Conservation (phyloP, 1,140 invertebrate species). For the Drosophila bifasciata region DNA sequence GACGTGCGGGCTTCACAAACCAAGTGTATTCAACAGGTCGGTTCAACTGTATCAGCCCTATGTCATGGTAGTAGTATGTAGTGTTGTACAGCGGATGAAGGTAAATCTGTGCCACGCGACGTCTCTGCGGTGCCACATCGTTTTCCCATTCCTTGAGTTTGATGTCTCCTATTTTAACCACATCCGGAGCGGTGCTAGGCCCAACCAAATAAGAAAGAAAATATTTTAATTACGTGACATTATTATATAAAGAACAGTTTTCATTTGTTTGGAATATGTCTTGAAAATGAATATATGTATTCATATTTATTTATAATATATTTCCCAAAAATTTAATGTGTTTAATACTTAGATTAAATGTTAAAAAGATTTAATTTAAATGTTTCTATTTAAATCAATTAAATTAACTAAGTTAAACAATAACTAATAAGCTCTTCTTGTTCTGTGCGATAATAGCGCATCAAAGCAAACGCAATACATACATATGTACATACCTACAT, state of each 20-base stretch:
- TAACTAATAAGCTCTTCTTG: neutral
- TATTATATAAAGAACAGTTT: too few species aligned
- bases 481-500: too few species aligned
- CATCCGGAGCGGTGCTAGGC: slow-evolving; percentile 41
- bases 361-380: too few species aligned
- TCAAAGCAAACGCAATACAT: too few species aligned
- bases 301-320: too few species aligned
- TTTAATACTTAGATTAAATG: too few species aligned
- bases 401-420: too few species aligned
- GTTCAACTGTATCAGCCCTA: slow-evolving; percentile 54
- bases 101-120: slow-evolving; percentile 43
- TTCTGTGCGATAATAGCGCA: slow-evolving; percentile 1
- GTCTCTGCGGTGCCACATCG: slow-evolving; percentile 47
- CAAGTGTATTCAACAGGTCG: slow-evolving; percentile 54
- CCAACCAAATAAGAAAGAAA: neutral
- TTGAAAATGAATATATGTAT: too few species aligned
- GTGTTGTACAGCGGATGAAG: slow-evolving; percentile 57
- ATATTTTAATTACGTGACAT: too few species aligned
- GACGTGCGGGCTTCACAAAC: slow-evolving; percentile 53
- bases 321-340: too few species aligned
- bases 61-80: slow-evolving; percentile 58
- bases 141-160: slow-evolving; percentile 57
- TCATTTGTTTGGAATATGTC: too few species aligned
- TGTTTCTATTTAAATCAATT: too few species aligned
- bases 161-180: slow-evolving; percentile 65